A percentile compares a stretch with the other conserved stretches of the same genome.
Evolutionary conservation across 1,140 invertebrate species (phyloP).

Genomic region (Lasioglossum albipes): DNA sequence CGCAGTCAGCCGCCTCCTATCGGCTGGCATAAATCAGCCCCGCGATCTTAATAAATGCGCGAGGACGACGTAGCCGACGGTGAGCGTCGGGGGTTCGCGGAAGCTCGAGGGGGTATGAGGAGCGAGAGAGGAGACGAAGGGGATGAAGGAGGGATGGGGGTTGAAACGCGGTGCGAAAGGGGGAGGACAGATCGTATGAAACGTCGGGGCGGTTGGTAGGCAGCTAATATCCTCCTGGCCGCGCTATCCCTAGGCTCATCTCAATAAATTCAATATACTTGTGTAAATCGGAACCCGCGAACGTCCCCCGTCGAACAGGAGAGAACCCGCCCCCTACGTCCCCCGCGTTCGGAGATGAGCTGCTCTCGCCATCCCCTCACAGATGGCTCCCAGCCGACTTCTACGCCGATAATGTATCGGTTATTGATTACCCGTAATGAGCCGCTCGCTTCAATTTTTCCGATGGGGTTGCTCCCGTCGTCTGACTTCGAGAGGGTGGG

Average conservation of each 20-base stretch:
- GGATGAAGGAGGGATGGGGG: slow-evolving; percentile 1
- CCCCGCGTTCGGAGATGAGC: slow-evolving; percentile 70
- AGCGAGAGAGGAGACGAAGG: too few species aligned
- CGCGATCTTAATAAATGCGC: slow-evolving; percentile 79
- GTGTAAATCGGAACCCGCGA: slow-evolving; percentile 76
- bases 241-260: slow-evolving; percentile 80
- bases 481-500: background rate
- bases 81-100: background rate
- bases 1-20: slow-evolving; percentile 41
- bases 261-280: slow-evolving; percentile 82
- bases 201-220: slow-evolving; percentile 75
- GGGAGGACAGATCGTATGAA: slow-evolving; percentile 63
- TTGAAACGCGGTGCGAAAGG: slow-evolving; percentile 32
- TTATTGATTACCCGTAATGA: slow-evolving; percentile 77
- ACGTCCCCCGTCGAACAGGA: slow-evolving; percentile 23
- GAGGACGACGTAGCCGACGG: slow-evolving; percentile 36
- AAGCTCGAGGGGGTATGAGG: too few species aligned
- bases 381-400: slow-evolving; percentile 28
- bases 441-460: slow-evolving; percentile 63
- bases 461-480: slow-evolving; percentile 16
- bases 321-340: slow-evolving; percentile 25
- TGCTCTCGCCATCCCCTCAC: slow-evolving; percentile 41
- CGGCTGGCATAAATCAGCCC: slow-evolving; percentile 75
- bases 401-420: slow-evolving; percentile 71
- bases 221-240: slow-evolving; percentile 80